Base-by-base conservation (phyloP, 2,888 invertebrate genomes). In the Scelioninae gen. 1 region DNA sequence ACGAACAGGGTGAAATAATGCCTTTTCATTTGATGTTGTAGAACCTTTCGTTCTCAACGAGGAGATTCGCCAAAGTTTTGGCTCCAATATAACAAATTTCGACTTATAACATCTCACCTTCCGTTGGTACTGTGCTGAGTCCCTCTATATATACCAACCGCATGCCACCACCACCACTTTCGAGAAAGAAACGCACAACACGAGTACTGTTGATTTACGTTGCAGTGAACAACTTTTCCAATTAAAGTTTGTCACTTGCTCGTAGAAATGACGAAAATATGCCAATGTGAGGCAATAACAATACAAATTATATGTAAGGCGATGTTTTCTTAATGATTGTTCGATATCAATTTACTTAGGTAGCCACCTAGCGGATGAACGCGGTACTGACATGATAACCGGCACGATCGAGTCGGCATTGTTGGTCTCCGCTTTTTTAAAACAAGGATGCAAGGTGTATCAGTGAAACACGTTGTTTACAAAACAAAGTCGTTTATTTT, bases 121-220 rank as follows among this genome's bases (percentile, higher is more conserved):
- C 77, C 62, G 23, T 29, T 69, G 13, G 38, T 69, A 60, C 15
- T 16, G 0, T 23, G 6, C 9, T 53, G 16, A 34, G 40, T 62
- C 9, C 49, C n/a, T 11, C 23, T 53, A 76, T 76, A 76, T 68
- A 76, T 68, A 68, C 32, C 60, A 53, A n/a, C 23, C 9, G 60
- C 23, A 34, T 45, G 53, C 43, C 43, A 56, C 13, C 40, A 15
- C 13, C 29, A 40, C 5, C 56, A 29, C 76, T 76, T 76, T 49
- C 53, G 76, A 34, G 76, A 68, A 68, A 66, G 45, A 31, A 51
- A 16, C 13, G 58, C 15, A 15, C 56, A 7, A 63, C 23, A n/a
- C n/a, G n/a, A n/a, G n/a, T n/a, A n/a, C n/a, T n/a, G n/a, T n/a
- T n/a, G n/a, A n/a, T n/a, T n/a, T n/a, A n/a, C n/a, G n/a, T n/a